Evolutionary conservation across 1,140 invertebrate species (phyloP).

Genomic region (Oscheius sp.): DNA sequence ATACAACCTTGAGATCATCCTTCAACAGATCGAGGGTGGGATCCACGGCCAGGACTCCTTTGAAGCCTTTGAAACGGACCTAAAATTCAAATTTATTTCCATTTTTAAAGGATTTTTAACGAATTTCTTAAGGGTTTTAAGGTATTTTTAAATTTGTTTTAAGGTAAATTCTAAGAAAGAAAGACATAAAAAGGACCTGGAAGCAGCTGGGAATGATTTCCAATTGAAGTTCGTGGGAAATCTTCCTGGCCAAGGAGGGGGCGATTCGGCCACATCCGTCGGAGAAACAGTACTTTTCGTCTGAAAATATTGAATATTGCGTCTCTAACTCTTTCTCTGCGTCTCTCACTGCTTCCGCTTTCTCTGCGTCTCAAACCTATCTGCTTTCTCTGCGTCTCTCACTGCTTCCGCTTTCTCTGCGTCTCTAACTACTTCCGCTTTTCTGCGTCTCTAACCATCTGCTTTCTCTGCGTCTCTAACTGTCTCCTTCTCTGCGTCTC

Average conservation of each 20-base stretch:
- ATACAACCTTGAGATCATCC: conserved; percentile 9
- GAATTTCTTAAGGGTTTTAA: too few species aligned
- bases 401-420: too few species aligned
- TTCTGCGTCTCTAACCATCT: too few species aligned
- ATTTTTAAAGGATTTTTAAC: too few species aligned
- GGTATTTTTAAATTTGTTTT: not conserved
- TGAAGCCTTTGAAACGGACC: conserved; percentile 57
- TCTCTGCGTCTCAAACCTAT: conserved; percentile 9
- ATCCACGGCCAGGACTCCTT: conserved; percentile 56
- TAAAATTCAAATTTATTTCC: too few species aligned
- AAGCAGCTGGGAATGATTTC: conserved; percentile 32
- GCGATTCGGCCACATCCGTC: conserved; percentile 44
- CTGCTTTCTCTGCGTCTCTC: too few species aligned
- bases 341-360: too few species aligned
- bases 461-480: too few species aligned
- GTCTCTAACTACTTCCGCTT: too few species aligned
- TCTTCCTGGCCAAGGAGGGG: conserved; percentile 14
- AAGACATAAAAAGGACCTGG: conserved; percentile 46
- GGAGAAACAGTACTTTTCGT: conserved; percentile 33
- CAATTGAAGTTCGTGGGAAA: conserved; percentile 21
- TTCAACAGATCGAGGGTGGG: conserved; percentile 39
- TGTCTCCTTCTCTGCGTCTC: conserved; percentile 18
- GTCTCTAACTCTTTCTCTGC: not conserved
- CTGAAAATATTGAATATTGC: not conserved
- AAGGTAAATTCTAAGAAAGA: not conserved